A percentile compares a stretch with the other conserved stretches of the same genome.
phyloP scores from a whole-genome alignment of 2,797 vertebrate species.

The Falco naumanni region DNA sequence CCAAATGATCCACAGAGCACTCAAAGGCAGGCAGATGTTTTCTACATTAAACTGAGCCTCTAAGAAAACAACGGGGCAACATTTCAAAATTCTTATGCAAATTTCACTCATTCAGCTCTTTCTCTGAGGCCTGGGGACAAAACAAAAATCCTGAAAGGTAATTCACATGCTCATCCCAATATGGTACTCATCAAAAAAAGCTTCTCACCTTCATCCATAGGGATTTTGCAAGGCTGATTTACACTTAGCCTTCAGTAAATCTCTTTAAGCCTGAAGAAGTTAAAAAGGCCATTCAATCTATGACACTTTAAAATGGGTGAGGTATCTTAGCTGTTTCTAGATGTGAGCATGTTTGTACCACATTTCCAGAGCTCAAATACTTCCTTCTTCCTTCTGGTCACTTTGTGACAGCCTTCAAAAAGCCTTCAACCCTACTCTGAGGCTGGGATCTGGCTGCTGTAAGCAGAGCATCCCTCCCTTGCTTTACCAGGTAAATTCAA shows the following conservation, averaged over 20 bases:
- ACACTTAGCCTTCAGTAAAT: neutral
- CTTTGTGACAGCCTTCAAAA: neutral
- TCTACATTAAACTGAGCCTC: conserved; percentile 9
- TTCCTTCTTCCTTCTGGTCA: neutral
- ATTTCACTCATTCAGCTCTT: conserved; percentile 27
- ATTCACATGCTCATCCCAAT: neutral
- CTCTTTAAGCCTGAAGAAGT: neutral
- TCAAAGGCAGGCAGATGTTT: conserved; percentile 43
- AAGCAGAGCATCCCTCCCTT: rapidly evolving
- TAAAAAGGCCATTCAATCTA: neutral
- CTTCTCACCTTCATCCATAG: neutral
- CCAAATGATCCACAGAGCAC: conserved; percentile 3
- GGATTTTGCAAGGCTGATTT: neutral
- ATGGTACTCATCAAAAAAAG: neutral
- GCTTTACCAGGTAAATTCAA: neutral
- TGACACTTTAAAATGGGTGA: neutral
- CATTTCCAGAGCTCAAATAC: neutral
- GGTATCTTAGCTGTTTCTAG: neutral
- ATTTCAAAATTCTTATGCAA: conserved; percentile 40
- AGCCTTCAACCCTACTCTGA: neutral
- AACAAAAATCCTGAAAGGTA: neutral
- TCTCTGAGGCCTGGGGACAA: conserved; percentile 7
- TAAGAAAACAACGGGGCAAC: conserved; percentile 45
- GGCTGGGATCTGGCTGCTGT: neutral
- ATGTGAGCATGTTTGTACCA: neutral